Evolutionary conservation across 2,797 vertebrate species (phyloP).

Genomic region (Catharus ustulatus): DNA sequence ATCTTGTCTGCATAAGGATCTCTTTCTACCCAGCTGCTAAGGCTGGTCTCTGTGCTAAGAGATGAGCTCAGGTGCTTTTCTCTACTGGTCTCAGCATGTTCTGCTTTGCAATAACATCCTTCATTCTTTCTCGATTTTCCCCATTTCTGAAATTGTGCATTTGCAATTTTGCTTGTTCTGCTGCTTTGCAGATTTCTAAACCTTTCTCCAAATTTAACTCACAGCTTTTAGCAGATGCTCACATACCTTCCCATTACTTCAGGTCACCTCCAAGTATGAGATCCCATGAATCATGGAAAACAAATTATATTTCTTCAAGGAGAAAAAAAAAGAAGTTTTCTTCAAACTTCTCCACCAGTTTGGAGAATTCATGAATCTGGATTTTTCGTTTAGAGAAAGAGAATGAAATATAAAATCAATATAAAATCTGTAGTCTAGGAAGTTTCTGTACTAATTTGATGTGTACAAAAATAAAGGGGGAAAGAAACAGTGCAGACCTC

Average conservation of each 20-base stretch:
- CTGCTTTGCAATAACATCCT: neutral
- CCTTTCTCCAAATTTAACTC: neutral
- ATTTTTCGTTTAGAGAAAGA: neutral
- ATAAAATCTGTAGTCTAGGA: neutral
- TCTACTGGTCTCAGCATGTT: neutral
- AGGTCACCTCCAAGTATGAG: neutral
- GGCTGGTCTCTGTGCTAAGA: neutral
- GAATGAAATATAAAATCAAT: neutral
- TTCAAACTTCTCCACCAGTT: neutral
- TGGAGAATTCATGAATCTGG: neutral
- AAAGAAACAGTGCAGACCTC: neutral
- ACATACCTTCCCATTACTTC: neutral
- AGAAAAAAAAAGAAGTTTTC: neutral
- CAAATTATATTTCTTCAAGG: neutral
- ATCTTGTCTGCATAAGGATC: neutral
- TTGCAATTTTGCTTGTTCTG: constrained; percentile 1
- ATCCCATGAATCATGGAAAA: neutral
- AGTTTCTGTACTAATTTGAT: neutral
- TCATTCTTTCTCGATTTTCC: neutral
- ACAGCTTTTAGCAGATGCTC: neutral
- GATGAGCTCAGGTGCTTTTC: neutral
- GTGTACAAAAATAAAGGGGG: neutral
- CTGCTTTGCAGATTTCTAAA: neutral
- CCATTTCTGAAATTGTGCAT: neutral
- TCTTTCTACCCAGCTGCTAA: neutral